phyloP scores from a whole-genome alignment of 2,888 invertebrate species.

The Mycalesis mineus region DNA sequence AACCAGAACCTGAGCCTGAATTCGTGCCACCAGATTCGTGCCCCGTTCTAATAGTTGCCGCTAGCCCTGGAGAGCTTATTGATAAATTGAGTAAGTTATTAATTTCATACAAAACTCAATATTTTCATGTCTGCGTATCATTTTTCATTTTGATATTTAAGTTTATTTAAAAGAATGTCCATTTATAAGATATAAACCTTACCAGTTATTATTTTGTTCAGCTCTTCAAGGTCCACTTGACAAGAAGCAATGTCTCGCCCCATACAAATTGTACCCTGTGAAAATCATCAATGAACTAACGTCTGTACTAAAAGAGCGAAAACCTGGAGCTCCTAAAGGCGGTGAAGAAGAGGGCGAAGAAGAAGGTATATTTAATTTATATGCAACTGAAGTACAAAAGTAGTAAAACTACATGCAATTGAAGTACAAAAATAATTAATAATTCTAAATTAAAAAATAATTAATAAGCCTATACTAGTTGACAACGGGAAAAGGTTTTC shows the following conservation, averaged over 20 bases:
- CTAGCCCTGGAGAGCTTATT: slow-evolving; percentile 65
- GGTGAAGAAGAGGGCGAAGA: slow-evolving; percentile 43
- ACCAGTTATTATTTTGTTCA: slow-evolving; percentile 30
- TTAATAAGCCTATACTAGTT: too few species aligned
- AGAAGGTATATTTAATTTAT: slow-evolving; percentile 36
- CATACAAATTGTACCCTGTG: slow-evolving; percentile 65
- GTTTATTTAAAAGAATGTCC: too few species aligned
- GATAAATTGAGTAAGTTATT: slow-evolving; percentile 58
- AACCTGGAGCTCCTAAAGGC: slow-evolving; percentile 25
- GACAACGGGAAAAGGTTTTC: too few species aligned
- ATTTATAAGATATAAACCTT: too few species aligned
- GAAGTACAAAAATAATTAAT: too few species aligned
- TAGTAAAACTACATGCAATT: too few species aligned
- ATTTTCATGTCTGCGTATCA: too few species aligned
- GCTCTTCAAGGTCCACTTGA: slow-evolving; percentile 58
- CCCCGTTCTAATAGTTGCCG: slow-evolving; percentile 59
- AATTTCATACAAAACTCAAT: too few species aligned
- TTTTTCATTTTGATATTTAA: too few species aligned
- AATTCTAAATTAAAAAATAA: too few species aligned
- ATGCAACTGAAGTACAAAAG: too few species aligned
- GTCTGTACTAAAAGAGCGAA: slow-evolving; percentile 49
- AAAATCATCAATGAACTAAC: slow-evolving; percentile 63
- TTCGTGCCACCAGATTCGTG: slow-evolving; percentile 58
- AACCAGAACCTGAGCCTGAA: slow-evolving; percentile 56
- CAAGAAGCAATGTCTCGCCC: slow-evolving; percentile 56